Percentiles rank a stretch among this genome's conserved stretches.
These are phyloP conservation scores for Nomada fabriciana DNA, from an alignment of 2,888 invertebrate genomes.

Conservation along the genomic window DNA sequence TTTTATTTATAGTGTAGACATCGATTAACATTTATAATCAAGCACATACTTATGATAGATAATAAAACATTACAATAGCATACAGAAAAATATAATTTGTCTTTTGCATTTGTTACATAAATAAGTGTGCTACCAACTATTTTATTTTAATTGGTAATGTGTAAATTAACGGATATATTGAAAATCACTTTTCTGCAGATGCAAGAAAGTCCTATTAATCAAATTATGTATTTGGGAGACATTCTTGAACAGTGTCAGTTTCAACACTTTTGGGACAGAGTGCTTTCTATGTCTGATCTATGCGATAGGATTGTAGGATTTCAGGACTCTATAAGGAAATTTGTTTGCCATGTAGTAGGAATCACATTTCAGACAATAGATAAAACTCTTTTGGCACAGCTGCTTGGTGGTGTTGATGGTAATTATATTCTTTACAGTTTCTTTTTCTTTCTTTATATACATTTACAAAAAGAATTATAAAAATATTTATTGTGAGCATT, in stretches of 20 bases:
- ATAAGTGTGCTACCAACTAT: conserved; percentile 3
- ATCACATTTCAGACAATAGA: conserved; percentile 98
- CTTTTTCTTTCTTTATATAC: not conserved
- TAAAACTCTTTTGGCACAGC: conserved; percentile 91
- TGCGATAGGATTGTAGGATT: conserved; percentile 94
- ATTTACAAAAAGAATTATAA: conserved; percentile 3
- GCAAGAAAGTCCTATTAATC: conserved; percentile 93
- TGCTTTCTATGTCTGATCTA: conserved; percentile 90
- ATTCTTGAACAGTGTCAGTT: conserved; percentile 97
- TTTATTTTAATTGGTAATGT: not conserved
- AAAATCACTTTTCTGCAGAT: conserved; percentile 85
- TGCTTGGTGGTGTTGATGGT: conserved; percentile 96
- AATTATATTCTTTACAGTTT: conserved; percentile 37
- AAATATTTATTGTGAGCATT: conserved; percentile 11
- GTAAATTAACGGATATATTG: not conserved
- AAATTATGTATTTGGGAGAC: conserved; percentile 95
- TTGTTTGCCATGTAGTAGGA: conserved; percentile 98
- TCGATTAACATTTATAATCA: not conserved
- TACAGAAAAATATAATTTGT: conserved; percentile 19
- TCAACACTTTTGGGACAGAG: conserved; percentile 94
- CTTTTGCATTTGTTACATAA: conserved; percentile 15
- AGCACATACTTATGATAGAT: conserved; percentile 1
- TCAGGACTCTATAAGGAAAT: conserved; percentile 97
- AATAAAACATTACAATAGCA: conserved; percentile 3
- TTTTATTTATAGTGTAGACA: not conserved